Percentiles rank a stretch among this genome's conserved stretches.
Evolutionary conservation across 2,113 vertebrate genomes (phyloP).

Genomic region (Puffinus mauretanicus): DNA sequence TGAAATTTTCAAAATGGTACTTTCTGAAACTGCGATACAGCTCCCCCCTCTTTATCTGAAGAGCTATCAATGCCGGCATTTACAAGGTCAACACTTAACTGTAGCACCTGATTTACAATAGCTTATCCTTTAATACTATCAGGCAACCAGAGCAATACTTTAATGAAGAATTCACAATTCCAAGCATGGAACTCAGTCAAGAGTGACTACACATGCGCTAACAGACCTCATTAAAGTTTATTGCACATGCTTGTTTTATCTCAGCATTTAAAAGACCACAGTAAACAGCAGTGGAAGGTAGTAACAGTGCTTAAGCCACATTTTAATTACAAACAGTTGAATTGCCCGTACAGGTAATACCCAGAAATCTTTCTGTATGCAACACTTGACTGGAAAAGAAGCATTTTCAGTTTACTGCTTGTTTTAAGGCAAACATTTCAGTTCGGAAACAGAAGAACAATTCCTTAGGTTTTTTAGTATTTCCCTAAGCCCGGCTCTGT

Average conservation of each 20-base stretch:
- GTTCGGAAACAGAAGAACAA: background rate
- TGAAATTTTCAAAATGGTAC: background rate
- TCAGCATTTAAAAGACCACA: background rate
- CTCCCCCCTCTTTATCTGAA: background rate
- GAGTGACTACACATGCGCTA: background rate
- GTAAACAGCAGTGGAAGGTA: background rate
- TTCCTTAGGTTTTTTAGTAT: background rate
- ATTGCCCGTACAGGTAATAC: background rate
- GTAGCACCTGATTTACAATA: background rate
- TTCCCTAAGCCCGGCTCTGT: background rate
- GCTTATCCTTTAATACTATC: slow-evolving; percentile 5
- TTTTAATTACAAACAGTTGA: slow-evolving; percentile 29
- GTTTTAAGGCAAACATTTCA: background rate
- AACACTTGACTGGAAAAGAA: background rate
- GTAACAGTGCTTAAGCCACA: background rate
- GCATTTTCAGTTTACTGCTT: background rate
- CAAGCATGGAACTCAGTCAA: slow-evolving; percentile 4
- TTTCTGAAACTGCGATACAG: background rate
- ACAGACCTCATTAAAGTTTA: background rate
- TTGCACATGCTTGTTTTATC: background rate
- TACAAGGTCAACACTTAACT: slow-evolving; percentile 9
- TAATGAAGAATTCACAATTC: slow-evolving; percentile 32
- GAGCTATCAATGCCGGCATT: background rate
- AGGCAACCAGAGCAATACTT: background rate
- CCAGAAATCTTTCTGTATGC: background rate